Percentiles rank a stretch among this genome's conserved stretches.
These are phyloP conservation scores for Abramis brama DNA, from an alignment of 2,113 vertebrate genomes.

Conservation along the genomic window DNA sequence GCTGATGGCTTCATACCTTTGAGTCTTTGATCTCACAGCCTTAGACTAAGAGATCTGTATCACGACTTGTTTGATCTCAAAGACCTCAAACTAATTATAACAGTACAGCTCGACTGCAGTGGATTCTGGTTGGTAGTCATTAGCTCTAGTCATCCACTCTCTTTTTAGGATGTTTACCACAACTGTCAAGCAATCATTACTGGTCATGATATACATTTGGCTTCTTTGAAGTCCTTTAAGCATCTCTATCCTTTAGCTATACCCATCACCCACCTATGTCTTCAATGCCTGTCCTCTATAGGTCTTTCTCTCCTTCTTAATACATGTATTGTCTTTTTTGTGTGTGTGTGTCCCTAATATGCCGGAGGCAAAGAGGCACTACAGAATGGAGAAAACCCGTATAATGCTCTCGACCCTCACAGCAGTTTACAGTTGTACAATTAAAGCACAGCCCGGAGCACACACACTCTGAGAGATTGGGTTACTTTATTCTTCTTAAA, in stretches of 20 bases:
- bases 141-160: neutral
- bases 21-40: constrained; percentile 14
- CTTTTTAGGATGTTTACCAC: constrained; percentile 6
- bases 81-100: neutral
- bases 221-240: neutral
- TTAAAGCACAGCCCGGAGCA: neutral
- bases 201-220: neutral
- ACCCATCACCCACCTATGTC: neutral
- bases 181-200: neutral
- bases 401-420: constrained; percentile 2
- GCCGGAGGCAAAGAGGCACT: neutral
- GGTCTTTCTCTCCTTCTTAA: neutral
- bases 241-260: constrained; percentile 10
- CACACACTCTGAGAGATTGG: neutral
- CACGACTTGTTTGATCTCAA: constrained; percentile 14
- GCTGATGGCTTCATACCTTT: constrained; percentile 25
- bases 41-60: constrained; percentile 1
- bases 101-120: neutral
- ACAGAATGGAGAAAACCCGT: neutral
- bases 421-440: constrained; percentile 13
- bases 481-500: neutral
- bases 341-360: neutral
- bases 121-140: constrained; percentile 11
- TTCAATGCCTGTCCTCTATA: neutral
- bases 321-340: neutral